Percentiles rank a stretch among this genome's conserved stretches.
These are phyloP conservation scores for Apeltes quadracus DNA, from an alignment of 2,113 vertebrate species.

Conservation along the genomic window DNA sequence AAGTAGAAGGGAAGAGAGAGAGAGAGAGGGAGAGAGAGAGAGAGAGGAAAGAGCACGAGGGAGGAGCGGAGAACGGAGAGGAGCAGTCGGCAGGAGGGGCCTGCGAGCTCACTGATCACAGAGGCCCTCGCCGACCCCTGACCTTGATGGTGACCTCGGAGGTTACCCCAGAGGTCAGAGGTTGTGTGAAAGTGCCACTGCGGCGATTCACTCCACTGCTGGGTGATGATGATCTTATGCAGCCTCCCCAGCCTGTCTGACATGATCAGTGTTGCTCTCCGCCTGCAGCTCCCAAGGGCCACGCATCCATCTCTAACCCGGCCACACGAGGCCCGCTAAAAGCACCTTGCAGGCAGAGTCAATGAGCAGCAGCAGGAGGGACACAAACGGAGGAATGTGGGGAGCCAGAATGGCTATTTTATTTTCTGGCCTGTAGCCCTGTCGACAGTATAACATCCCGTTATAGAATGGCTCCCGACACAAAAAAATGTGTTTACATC, in stretches of 20 bases:
- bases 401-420: constrained; percentile 60
- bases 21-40: constrained; percentile 35
- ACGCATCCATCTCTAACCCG: constrained; percentile 68
- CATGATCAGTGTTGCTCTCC: constrained; percentile 72
- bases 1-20: constrained; percentile 34
- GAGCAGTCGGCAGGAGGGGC: constrained; percentile 39
- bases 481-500: constrained; percentile 47
- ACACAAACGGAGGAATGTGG: constrained; percentile 58
- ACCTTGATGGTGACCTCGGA: constrained; percentile 78
- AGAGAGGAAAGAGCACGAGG: constrained; percentile 13
- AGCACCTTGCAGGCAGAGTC: constrained; percentile 75
- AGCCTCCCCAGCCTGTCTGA: constrained; percentile 76
- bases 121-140: constrained; percentile 75
- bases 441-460: constrained; percentile 11
- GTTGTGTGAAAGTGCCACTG: constrained; percentile 81
- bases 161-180: constrained; percentile 72
- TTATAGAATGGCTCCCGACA: constrained; percentile 43
- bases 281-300: constrained; percentile 72
- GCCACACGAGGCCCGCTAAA: constrained; percentile 66
- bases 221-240: constrained; percentile 77
- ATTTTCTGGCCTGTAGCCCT: constrained; percentile 41
- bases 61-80: constrained; percentile 10
- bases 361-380: constrained; percentile 60
- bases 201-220: constrained; percentile 75
- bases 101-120: constrained; percentile 49